Evolutionary conservation across 2,113 vertebrate genomes (phyloP), one percentile per base, ranked within the genome.

Genomic region (Meleagris gallopavo): DNA sequence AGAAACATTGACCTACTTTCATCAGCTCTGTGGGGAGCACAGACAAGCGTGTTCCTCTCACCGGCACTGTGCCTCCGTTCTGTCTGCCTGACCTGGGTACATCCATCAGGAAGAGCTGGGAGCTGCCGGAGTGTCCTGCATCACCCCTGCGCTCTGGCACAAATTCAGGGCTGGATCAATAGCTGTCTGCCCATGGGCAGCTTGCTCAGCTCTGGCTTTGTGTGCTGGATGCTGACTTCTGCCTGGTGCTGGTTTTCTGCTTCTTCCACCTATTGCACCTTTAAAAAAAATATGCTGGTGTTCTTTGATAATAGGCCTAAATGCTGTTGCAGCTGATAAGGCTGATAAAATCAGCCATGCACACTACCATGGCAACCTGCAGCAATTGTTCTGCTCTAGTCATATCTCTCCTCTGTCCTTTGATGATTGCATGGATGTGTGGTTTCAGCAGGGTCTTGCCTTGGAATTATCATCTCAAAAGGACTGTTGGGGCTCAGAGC

Each of bases 1-100:
- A 97, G 97, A 96, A 97, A 93, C 94, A 96, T 95, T 97, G 97
- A 97, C 96, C 97, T 96, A 97, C 84, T 97, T 97, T 90, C 84
- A 83, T 90, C 12, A 0, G 86, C 95, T 93, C 93, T 15, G 38
- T 11, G 3, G 76, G 77, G 90, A 95, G 73, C 43, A 29, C 73
- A 48, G 76, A 72, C 77, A 1, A 95, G 55, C 12, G 19, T 90
- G 82, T 65, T 93, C 65, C 3, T 0, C 80, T 67, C 12, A 4
- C 79, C 41, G 22, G 38, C 4, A 4, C 65, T 0, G 0, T 13
- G 25, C 86, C 91, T 38, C 22, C 2, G 9, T 40, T 64, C 60
- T n/a, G 14, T 40, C 77, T 67, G 46, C 62, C 55, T 36, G n/a
- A 78, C 67, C 72, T 41, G 43, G 46, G 67, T 9, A 5, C 8